phyloP scores from a whole-genome alignment of 2,797 vertebrate genomes.

The Megaceryle alcyon region DNA sequence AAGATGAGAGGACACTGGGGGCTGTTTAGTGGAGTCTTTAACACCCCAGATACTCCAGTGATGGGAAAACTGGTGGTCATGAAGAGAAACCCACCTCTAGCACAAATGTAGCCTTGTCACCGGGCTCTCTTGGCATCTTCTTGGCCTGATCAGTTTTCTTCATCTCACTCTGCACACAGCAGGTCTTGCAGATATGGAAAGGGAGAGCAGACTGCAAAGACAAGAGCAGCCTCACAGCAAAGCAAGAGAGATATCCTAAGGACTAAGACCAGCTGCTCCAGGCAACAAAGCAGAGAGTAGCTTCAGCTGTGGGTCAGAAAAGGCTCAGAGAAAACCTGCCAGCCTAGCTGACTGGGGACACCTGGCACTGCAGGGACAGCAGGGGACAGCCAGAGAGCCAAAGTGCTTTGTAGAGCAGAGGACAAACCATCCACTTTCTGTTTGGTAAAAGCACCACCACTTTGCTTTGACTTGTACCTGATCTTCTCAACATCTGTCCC shows the following conservation, averaged over 20 bases:
- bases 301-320: neutral
- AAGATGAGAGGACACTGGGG: neutral
- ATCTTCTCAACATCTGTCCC: slow-evolving; percentile 39
- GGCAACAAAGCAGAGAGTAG: neutral
- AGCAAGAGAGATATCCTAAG: neutral
- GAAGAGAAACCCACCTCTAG: neutral
- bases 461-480: neutral
- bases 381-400: neutral
- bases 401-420: neutral
- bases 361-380: neutral
- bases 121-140: neutral
- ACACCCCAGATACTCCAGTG: neutral
- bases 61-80: neutral
- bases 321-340: neutral
- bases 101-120: neutral
- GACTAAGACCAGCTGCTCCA: neutral
- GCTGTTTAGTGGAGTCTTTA: neutral
- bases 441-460: neutral
- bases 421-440: neutral
- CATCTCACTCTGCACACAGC: neutral
- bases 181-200: neutral
- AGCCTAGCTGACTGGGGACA: neutral
- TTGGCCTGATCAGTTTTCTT: accelerated
- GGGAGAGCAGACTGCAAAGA: slow-evolving; percentile 13
- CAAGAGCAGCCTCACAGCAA: neutral